Conservation (phyloP, 2,888 invertebrate species). For the Dexiosoma caninum region DNA sequence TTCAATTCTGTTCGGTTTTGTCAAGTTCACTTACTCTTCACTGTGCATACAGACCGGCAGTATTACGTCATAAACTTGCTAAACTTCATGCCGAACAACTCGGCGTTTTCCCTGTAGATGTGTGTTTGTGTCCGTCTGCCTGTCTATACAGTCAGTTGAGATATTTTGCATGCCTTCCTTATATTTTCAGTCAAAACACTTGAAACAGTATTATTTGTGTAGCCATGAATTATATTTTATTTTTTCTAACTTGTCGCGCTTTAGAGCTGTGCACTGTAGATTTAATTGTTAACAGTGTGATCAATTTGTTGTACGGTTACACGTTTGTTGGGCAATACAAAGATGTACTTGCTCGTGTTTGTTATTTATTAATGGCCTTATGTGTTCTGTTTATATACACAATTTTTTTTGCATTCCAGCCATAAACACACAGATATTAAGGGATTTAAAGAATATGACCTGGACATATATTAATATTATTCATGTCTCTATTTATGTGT, state of each 20-base stretch:
- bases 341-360: background rate
- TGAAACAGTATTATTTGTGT: too few relatives aligned
- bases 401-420: constrained; percentile 21
- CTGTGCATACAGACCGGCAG: background rate
- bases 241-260: background rate
- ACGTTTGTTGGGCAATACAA: background rate
- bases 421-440: constrained; percentile 6
- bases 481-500: too few relatives aligned
- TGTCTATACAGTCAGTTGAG: too few relatives aligned
- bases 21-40: background rate
- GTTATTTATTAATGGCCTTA: constrained; percentile 29
- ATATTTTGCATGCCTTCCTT: background rate
- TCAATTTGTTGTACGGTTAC: background rate
- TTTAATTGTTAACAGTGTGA: background rate
- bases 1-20: constrained; percentile 13
- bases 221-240: too few relatives aligned
- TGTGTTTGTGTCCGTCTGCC: background rate
- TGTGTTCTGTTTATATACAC: constrained; percentile 29
- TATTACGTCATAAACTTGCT: constrained; percentile 30
- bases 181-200: too few relatives aligned
- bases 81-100: background rate
- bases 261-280: background rate
- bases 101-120: too few relatives aligned
- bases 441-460: too few relatives aligned
- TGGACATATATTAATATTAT: too few relatives aligned